Conservation (phyloP, 2,888 invertebrate genomes). For the Philereme transversata region DNA sequence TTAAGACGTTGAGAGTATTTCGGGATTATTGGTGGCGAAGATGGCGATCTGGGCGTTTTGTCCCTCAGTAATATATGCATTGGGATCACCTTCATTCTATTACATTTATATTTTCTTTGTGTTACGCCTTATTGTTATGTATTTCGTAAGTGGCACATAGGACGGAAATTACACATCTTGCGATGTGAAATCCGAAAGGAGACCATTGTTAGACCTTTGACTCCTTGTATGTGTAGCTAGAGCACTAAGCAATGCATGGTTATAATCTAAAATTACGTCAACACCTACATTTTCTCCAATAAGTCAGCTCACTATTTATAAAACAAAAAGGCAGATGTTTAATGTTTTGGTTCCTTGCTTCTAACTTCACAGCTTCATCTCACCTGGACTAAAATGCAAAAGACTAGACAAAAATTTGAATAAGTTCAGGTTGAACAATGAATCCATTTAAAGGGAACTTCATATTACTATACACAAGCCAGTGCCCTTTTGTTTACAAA, state of each 20-base stretch:
- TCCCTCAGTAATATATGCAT: conserved; percentile 32
- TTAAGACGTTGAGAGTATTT: conserved; percentile 63
- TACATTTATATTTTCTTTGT: conserved; percentile 16
- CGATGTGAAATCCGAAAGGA: conserved; percentile 35
- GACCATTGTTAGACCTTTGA: conserved; percentile 35
- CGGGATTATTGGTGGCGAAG: conserved; percentile 65
- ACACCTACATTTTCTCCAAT: too few species aligned
- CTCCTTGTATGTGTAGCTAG: conserved; percentile 21
- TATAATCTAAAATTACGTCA: neutral
- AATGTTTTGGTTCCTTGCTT: too few species aligned
- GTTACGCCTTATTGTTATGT: conserved; percentile 5
- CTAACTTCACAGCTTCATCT: too few species aligned
- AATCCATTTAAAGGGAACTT: too few species aligned
- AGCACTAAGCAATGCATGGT: neutral
- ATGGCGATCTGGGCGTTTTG: conserved; percentile 71
- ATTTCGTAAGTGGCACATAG: conserved; percentile 30
- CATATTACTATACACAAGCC: too few species aligned
- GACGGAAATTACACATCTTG: conserved; percentile 27
- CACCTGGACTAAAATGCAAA: too few species aligned
- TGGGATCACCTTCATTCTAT: conserved; percentile 23
- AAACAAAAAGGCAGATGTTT: too few species aligned
- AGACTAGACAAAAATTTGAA: too few species aligned
- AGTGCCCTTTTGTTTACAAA: neutral
- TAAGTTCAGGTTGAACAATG: too few species aligned
- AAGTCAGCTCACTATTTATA: too few species aligned